Evolutionary conservation across 2,797 vertebrate genomes (phyloP).

Genomic region (Nasua narica): DNA sequence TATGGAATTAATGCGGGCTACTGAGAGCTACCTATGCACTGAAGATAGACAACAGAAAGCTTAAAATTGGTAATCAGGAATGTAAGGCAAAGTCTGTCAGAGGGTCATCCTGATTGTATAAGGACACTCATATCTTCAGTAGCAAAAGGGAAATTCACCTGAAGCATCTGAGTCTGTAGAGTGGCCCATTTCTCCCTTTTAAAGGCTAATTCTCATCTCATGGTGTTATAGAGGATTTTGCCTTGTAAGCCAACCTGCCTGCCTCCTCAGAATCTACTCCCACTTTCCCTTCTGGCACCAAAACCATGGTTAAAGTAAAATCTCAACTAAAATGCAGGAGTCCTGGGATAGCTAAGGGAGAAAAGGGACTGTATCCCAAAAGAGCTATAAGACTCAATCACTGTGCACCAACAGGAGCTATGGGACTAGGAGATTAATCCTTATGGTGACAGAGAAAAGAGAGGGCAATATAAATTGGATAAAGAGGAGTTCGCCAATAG

Average conservation of each 20-base stretch:
- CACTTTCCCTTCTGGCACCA: background rate
- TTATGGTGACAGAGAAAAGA: background rate
- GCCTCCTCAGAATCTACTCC: background rate
- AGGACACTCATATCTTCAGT: background rate
- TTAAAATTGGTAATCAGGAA: background rate
- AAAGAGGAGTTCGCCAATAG: background rate
- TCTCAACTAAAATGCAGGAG: background rate
- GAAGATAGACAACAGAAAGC: background rate
- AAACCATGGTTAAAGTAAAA: background rate
- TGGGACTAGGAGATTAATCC: background rate
- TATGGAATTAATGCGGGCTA: background rate
- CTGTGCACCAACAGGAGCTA: background rate
- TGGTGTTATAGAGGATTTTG: background rate
- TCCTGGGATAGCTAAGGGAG: background rate
- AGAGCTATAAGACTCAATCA: background rate
- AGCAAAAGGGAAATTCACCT: background rate
- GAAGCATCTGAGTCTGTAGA: background rate
- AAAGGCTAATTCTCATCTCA: background rate
- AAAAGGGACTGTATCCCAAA: background rate
- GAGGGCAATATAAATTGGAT: background rate
- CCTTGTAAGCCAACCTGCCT: background rate
- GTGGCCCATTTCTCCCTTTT: background rate
- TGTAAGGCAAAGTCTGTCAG: background rate
- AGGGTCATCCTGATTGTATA: background rate
- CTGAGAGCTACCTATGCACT: background rate